These are phyloP conservation scores for Morinoia aosen DNA, from an alignment of 2,888 invertebrate species.

Conservation along the genomic window DNA sequence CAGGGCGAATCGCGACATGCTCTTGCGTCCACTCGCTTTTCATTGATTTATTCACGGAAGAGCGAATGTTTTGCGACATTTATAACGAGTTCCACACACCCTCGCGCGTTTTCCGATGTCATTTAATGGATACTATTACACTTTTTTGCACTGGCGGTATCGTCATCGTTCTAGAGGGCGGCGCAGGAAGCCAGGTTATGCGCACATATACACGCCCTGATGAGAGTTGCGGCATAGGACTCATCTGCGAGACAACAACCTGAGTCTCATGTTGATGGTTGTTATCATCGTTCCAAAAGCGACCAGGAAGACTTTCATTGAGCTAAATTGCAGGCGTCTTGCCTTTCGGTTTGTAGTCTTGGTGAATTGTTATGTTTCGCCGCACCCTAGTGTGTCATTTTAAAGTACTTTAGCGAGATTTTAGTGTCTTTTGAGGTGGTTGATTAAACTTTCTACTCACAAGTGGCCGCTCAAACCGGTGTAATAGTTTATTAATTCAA, in stretches of 20 bases:
- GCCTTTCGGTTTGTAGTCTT: neutral
- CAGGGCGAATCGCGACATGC: constrained; percentile 12
- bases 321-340: neutral
- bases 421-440: neutral
- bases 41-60: constrained; percentile 35
- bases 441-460: neutral
- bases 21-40: constrained; percentile 8
- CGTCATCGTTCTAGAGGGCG: neutral
- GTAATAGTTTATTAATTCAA: neutral
- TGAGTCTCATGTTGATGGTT: neutral
- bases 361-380: neutral
- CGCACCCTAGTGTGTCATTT: neutral
- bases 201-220: neutral
- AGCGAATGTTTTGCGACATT: constrained; percentile 47
- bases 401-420: neutral
- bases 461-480: neutral
- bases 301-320: constrained; percentile 31
- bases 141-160: neutral
- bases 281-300: neutral
- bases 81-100: constrained; percentile 12
- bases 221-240: neutral
- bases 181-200: neutral
- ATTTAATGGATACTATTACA: constrained; percentile 31
- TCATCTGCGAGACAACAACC: neutral
- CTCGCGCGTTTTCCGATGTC: constrained; percentile 27